A percentile compares a stretch with the other conserved stretches of the same genome.
Evolutionary conservation across 2,113 vertebrate species (phyloP).

Genomic region (Chlorodrepanis virens): DNA sequence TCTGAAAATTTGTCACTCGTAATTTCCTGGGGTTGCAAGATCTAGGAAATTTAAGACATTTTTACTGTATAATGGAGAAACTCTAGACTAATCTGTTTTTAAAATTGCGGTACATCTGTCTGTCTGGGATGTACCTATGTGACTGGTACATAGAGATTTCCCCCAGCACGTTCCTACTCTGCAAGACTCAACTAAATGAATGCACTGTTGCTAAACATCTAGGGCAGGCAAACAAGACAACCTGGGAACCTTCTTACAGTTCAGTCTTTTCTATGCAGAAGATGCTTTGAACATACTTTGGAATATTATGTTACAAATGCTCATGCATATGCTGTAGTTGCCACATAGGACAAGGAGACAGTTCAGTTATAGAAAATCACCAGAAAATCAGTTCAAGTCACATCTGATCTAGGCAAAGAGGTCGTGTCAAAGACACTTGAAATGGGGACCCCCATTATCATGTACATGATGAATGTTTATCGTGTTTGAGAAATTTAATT

Average conservation of each 20-base stretch:
- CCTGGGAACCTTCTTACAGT: neutral
- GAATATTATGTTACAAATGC: neutral
- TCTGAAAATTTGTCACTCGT: neutral
- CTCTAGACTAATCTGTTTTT: neutral
- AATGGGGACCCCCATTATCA: neutral
- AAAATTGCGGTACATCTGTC: neutral
- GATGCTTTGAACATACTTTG: neutral
- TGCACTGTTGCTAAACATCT: neutral
- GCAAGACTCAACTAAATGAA: neutral
- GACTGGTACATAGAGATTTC: neutral
- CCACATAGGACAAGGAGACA: neutral
- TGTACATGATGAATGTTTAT: neutral
- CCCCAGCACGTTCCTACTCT: neutral
- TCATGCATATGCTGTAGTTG: neutral
- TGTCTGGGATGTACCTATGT: neutral
- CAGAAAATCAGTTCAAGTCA: neutral
- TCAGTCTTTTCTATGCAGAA: neutral
- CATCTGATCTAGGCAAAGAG: neutral
- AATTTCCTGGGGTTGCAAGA: rapidly evolving
- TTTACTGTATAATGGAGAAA: neutral
- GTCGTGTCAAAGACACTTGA: neutral
- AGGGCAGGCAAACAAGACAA: neutral
- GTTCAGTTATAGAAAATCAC: neutral
- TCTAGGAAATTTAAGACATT: neutral
- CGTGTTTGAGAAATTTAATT: neutral